Conservation (phyloP, 2,888 invertebrate genomes). For the Stegana nigrithorax region DNA sequence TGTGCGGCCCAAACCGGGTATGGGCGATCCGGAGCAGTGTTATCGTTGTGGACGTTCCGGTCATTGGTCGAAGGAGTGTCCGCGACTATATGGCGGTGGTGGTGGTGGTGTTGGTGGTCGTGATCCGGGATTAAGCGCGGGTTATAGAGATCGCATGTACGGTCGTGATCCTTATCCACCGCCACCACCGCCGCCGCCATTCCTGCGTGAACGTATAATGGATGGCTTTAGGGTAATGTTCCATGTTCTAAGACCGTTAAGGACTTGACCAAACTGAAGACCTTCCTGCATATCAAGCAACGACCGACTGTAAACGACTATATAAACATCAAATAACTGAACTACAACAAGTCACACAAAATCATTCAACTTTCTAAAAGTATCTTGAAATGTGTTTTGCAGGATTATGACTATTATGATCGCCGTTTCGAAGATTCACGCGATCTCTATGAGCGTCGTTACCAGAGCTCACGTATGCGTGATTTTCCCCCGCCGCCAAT, state of each 20-base stretch:
- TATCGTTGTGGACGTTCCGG: constrained; percentile 94
- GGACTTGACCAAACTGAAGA: not conserved
- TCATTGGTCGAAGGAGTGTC: constrained; percentile 97
- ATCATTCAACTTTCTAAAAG: not conserved
- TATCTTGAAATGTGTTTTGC: constrained; percentile 27
- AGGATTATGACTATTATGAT: constrained; percentile 80
- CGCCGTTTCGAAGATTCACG: constrained; percentile 83
- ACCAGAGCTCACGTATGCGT: constrained; percentile 71
- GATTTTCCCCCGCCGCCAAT: constrained; percentile 79
- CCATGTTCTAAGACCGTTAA: constrained; percentile 40
- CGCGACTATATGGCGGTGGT: constrained; percentile 81
- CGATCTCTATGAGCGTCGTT: constrained; percentile 85
- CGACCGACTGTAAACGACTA: not conserved
- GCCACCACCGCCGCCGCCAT: constrained; percentile 88
- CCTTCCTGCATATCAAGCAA: not conserved
- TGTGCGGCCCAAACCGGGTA: constrained; percentile 93
- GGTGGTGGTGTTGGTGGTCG: constrained; percentile 62
- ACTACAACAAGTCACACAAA: not conserved
- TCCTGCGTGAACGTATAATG: constrained; percentile 92
- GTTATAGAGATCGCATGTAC: constrained; percentile 87
- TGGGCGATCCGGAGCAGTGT: constrained; percentile 97
- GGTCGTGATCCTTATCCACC: constrained; percentile 91
- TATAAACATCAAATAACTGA: not conserved
- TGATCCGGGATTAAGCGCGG: constrained; percentile 69
- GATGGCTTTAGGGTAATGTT: constrained; percentile 85